These are phyloP conservation scores for Protobothrops mucrosquamatus DNA, from an alignment of 2,113 vertebrate genomes.

Conservation along the genomic window DNA sequence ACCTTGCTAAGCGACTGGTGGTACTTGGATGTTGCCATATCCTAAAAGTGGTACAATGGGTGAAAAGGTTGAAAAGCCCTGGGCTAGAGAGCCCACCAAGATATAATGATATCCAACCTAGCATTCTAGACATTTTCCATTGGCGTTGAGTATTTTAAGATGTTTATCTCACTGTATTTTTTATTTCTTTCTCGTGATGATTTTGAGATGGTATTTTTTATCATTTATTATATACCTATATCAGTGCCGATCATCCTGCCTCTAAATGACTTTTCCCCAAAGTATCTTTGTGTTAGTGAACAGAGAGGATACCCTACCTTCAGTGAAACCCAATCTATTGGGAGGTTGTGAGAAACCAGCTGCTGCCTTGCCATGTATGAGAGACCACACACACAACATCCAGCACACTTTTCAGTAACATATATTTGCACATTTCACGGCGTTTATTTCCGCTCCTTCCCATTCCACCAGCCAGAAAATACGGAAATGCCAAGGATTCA, in stretches of 20 bases:
- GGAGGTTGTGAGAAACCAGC: not conserved
- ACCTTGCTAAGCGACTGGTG: too few relatives aligned
- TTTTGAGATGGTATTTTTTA: not conserved
- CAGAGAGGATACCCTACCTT: not conserved
- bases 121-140: not conserved
- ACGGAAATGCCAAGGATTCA: too few relatives aligned
- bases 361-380: not conserved
- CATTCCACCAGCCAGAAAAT: not conserved
- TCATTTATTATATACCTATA: not conserved
- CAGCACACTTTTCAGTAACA: not conserved
- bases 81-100: not conserved
- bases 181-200: not conserved
- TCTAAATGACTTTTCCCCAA: not conserved
- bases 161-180: not conserved
- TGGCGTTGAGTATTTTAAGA: not conserved
- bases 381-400: not conserved
- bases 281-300: not conserved
- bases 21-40: too few relatives aligned
- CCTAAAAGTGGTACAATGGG: too few relatives aligned
- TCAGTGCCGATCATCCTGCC: not conserved
- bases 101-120: not conserved
- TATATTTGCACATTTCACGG: not conserved
- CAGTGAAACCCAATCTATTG: not conserved
- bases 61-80: too few relatives aligned
- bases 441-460: not conserved